phyloP scores from a whole-genome alignment of 1,140 invertebrate genomes.

The Cotesia typhae region DNA sequence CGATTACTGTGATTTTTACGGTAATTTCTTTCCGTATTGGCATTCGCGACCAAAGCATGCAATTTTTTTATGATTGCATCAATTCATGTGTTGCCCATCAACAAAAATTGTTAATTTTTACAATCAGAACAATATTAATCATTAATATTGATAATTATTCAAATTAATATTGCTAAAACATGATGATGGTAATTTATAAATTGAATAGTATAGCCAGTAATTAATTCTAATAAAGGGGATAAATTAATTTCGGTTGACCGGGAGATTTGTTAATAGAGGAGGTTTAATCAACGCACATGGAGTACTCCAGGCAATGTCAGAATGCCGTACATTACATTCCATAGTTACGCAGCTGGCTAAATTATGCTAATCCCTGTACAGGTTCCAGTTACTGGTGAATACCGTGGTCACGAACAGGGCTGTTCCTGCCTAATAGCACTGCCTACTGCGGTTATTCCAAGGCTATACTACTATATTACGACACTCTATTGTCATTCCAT shows the following conservation, averaged over 20 bases:
- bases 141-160: too few species aligned
- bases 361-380: conserved; percentile 46
- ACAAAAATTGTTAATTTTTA: too few species aligned
- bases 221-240: background rate
- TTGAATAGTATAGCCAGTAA: background rate
- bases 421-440: background rate
- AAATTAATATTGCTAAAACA: too few species aligned
- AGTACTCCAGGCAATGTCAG: conserved; percentile 2
- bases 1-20: too few species aligned
- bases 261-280: conserved; percentile 6
- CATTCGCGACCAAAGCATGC: too few species aligned
- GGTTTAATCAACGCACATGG: background rate
- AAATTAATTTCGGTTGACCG: background rate
- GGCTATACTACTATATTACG: too few species aligned
- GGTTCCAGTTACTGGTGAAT: background rate
- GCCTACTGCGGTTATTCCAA: too few species aligned
- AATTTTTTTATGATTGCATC: too few species aligned
- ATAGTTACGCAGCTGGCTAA: conserved; percentile 30
- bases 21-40: too few species aligned
- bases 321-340: conserved; percentile 36
- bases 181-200: background rate
- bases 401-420: background rate
- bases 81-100: too few species aligned
- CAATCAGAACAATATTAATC: too few species aligned
- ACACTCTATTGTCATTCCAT: too few species aligned